A percentile compares a stretch with the other conserved stretches of the same genome.
These are phyloP conservation scores for Ashinkailepas kermadecensis DNA, from an alignment of 2,888 invertebrate genomes.

Conservation along the genomic window DNA sequence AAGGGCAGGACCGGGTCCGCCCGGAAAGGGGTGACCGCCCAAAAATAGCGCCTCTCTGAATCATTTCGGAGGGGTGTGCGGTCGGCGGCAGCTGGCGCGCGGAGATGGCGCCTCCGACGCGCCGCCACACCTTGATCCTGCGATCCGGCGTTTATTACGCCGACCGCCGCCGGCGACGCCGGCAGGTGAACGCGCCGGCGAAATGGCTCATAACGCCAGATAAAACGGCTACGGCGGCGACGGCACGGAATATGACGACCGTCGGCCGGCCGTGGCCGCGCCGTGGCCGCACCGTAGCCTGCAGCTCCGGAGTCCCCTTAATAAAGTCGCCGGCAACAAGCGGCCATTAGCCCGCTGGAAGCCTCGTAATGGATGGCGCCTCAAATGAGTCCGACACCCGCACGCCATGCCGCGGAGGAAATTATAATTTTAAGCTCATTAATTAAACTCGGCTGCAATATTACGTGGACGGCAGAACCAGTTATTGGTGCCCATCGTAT, in stretches of 20 bases:
- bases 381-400: background rate
- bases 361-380: background rate
- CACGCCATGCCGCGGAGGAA: background rate
- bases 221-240: background rate
- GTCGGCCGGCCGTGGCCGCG: background rate
- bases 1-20: background rate
- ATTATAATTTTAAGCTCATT: slow-evolving; percentile 11
- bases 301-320: background rate
- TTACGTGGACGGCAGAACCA: background rate
- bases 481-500: too few relatives aligned
- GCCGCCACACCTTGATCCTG: background rate
- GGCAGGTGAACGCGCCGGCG: background rate
- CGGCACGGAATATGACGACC: background rate
- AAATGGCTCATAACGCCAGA: background rate
- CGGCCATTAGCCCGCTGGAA: background rate
- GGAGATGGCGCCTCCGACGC: background rate
- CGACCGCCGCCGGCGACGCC: background rate
- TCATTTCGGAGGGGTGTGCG: background rate
- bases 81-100: background rate
- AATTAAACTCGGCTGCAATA: background rate
- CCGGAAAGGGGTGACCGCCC: background rate
- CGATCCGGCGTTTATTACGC: slow-evolving; percentile 1
- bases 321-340: background rate
- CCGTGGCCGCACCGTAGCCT: background rate
- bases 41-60: background rate